Evolutionary conservation across 2,797 vertebrate genomes (phyloP).

Genomic region (Ambastaia sidthimunki): DNA sequence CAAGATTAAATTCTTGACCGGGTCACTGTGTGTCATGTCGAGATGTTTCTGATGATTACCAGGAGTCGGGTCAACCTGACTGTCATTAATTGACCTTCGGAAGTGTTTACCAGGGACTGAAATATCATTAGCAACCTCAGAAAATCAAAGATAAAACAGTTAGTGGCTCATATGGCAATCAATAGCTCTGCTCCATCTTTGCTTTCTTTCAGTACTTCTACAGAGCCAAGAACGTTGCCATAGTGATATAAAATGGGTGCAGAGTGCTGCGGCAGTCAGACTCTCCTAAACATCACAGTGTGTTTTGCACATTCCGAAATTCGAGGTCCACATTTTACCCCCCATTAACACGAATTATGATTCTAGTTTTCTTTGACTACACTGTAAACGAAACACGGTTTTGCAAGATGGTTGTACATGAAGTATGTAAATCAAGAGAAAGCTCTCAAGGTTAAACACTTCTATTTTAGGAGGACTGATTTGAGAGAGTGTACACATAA

Average conservation of each 20-base stretch:
- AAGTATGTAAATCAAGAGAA: background rate
- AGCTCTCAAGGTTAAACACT: conserved; percentile 7
- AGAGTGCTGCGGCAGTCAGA: conserved; percentile 64
- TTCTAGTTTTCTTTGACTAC: conserved; percentile 2
- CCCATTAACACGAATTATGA: conserved; percentile 19
- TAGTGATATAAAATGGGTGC: conserved; percentile 75
- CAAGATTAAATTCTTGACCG: conserved; percentile 13
- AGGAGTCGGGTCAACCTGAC: conserved; percentile 60
- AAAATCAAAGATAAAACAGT: conserved; percentile 73
- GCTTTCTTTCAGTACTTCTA: conserved; percentile 59
- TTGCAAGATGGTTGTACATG: background rate
- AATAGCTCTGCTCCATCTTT: conserved; percentile 63
- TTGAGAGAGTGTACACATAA: background rate
- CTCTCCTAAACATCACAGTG: conserved; percentile 44
- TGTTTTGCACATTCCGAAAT: conserved; percentile 52
- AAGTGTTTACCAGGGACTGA: conserved; percentile 69
- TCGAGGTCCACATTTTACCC: conserved; percentile 5
- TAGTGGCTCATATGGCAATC: conserved; percentile 74
- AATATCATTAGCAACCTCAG: conserved; percentile 72
- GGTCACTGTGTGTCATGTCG: conserved; percentile 16
- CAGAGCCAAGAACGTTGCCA: conserved; percentile 73
- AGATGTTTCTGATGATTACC: background rate
- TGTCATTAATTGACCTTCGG: conserved; percentile 64
- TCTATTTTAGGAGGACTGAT: conserved; percentile 26
- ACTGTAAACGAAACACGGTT: conserved; percentile 20